A percentile compares a stretch with the other conserved stretches of the same genome.
Evolutionary conservation across 30 jellyfish, hydroid and myxozoan species (phyloP).

Genomic region (Turritopsis dohrnii): DNA sequence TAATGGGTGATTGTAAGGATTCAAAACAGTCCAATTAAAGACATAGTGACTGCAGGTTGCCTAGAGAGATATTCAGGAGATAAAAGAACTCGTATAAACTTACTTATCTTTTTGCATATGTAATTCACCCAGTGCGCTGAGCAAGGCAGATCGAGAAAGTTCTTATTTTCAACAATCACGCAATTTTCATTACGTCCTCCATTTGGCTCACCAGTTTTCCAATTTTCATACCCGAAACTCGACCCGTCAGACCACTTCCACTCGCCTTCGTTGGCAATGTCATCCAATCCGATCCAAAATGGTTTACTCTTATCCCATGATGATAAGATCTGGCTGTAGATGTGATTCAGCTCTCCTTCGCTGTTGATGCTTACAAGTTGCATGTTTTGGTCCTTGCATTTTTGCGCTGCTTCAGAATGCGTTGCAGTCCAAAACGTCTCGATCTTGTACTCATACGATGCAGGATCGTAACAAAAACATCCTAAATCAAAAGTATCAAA

Average conservation of each 20-base stretch:
- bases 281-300: conserved; percentile 10
- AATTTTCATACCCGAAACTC: background rate
- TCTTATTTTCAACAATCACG: background rate
- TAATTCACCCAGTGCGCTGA: background rate
- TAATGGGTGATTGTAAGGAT: too few species aligned
- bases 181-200: conserved; percentile 1
- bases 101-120: background rate
- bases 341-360: background rate
- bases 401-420: background rate
- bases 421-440: background rate
- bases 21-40: too few species aligned
- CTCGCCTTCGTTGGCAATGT: background rate
- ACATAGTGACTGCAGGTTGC: too few species aligned
- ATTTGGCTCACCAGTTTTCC: conserved; percentile 14
- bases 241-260: conserved; percentile 4
- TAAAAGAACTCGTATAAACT: background rate
- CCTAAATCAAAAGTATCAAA: background rate
- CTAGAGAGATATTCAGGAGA: background rate
- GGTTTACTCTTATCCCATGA: background rate
- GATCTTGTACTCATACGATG: background rate
- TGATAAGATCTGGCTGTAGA: background rate
- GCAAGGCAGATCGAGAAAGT: conserved; percentile 12
- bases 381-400: background rate
- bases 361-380: background rate
- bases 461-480: background rate